Conservation (phyloP, 2,888 invertebrate genomes). For the Barypeithes pellucidus region DNA sequence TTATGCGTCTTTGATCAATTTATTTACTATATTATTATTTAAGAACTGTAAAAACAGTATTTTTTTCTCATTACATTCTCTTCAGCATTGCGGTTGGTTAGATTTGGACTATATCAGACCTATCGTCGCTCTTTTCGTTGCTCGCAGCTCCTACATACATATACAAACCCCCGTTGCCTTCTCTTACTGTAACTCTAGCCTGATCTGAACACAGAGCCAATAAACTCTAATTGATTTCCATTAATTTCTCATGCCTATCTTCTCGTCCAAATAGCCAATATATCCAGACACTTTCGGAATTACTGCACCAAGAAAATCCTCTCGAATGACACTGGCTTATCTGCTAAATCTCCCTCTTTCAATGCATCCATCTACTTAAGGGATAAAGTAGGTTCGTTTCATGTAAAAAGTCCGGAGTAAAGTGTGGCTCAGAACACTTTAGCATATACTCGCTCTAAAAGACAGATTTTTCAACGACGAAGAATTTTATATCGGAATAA, state of each 20-base stretch:
- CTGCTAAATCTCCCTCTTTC: slow-evolving; percentile 49
- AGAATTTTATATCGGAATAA: slow-evolving; percentile 5
- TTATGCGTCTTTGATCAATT: no score
- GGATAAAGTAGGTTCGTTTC: slow-evolving; percentile 50
- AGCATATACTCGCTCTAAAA: slow-evolving; percentile 36
- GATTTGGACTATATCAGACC: no score
- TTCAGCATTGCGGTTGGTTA: no score
- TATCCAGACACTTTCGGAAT: slow-evolving; percentile 37
- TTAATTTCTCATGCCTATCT: slow-evolving; percentile 13
- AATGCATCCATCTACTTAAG: slow-evolving; percentile 54
- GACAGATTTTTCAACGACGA: slow-evolving; percentile 42
- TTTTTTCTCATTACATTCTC: no score
- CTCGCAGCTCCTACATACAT: no score
- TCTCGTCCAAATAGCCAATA: slow-evolving; percentile 42
- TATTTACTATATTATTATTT: no score
- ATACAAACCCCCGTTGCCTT: no score
- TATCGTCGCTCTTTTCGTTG: no score
- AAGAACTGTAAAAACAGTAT: no score
- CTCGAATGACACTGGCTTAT: slow-evolving; percentile 51
- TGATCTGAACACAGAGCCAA: background rate
- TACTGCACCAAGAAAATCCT: slow-evolving; percentile 39
- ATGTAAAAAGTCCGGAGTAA: slow-evolving; percentile 47
- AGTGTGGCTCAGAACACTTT: slow-evolving; percentile 49
- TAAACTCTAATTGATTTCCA: slow-evolving; percentile 24
- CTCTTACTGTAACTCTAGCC: no score